Base-by-base conservation (phyloP, 2,888 invertebrate species). In the Esperia sulphurella region DNA sequence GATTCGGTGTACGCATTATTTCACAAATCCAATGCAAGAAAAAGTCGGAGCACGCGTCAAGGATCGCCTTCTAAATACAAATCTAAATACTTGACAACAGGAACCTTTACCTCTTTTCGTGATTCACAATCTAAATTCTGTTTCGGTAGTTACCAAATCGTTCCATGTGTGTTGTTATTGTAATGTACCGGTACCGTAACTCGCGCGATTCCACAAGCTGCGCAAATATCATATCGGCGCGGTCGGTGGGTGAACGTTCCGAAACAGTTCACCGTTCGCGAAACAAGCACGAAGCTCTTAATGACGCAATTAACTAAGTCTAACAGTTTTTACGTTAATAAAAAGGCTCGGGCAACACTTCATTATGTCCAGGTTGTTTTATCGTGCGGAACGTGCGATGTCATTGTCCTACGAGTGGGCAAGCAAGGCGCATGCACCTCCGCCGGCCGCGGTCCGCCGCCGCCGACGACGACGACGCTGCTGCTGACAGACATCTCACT, bases 311-410 rank as follows among this genome's bases (percentile, higher is more conserved):
- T 76, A 68, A 71, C 63, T 67, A 60, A 68, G 61, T 70, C 71
- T 74, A 73, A 71, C 64, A 59, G 73, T 76, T 79, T 78, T 76
- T 66, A 63, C 60, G 63, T 62, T 67, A 72, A 64, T 72, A 77
- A 76, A 76, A 75, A 71, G 74, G 63, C 71, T 62, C 57, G 59
- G 67, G 67, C 66, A 72, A 69, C 69, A 72, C 70, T 75, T 78
- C 72, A 73, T 83, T 79, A 79, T 74, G 79, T 84, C 76, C 81
- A 83, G 83, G 79, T 78, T 79, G 78, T 76, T 87, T 84, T 84
- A 84, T 84, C 81, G 85, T 83, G 85, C 84, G 84, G 84, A 87
- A 87, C 86, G 82, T 74, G 75, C 79, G 77, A 83, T 85, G 87
- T 88, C 87, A 87, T 87, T 86, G 88, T 88, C 87, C 88, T 83